A percentile compares a stretch with the other conserved stretches of the same genome.
Conservation (phyloP, 2,888 invertebrate genomes). For the Volucella bombylans region DNA sequence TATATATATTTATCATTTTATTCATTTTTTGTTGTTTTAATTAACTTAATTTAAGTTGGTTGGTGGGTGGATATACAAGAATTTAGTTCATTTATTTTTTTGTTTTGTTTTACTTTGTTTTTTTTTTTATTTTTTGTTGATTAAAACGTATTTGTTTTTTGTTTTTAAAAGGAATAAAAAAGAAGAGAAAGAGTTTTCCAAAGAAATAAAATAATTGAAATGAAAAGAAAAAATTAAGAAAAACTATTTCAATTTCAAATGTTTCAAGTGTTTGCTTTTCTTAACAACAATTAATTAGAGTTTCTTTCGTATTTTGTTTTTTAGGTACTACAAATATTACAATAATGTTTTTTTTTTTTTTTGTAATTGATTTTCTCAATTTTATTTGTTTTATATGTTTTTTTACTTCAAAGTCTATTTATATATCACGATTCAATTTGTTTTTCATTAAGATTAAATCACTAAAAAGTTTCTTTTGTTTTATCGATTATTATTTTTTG, state of each 20-base stretch:
- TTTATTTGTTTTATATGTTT: conserved; percentile 19
- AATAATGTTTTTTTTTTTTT: conserved; percentile 49
- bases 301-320: conserved; percentile 8
- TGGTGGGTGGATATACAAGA: conserved; percentile 73
- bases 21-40: conserved; percentile 53
- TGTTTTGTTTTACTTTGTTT: too few species aligned
- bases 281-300: conserved; percentile 60
- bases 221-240: conserved; percentile 47
- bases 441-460: conserved; percentile 69
- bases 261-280: conserved; percentile 38
- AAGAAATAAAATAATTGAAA: conserved; percentile 11
- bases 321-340: conserved; percentile 72
- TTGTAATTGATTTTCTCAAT: conserved; percentile 56
- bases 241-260: conserved; percentile 34
- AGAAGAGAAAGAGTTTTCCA: conserved; percentile 9
- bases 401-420: conserved; percentile 72
- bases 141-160: background rate
- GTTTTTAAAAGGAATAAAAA: conserved; percentile 19
- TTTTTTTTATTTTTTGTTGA: too few species aligned
- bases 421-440: conserved; percentile 75
- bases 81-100: conserved; percentile 61
- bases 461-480: conserved; percentile 61
- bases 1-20: conserved; percentile 6
- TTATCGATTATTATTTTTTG: conserved; percentile 14
- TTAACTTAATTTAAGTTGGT: conserved; percentile 70